A percentile compares a stretch with the other conserved stretches of the same genome.
These are phyloP conservation scores for Riptortus pedestris DNA, from an alignment of 1,140 invertebrate genomes.

Conservation along the genomic window DNA sequence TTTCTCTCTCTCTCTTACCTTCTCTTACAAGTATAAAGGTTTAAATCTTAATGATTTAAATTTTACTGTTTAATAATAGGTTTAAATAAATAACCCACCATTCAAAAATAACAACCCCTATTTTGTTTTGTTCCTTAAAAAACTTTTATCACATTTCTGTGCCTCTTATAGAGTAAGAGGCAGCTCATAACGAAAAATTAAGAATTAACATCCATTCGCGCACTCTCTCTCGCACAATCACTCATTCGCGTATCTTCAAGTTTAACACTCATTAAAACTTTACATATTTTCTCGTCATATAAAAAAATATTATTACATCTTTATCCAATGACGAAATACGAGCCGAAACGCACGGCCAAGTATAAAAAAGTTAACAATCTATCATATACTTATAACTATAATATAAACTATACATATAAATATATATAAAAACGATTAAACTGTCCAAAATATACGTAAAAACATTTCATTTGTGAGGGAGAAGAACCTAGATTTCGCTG, in stretches of 20 bases:
- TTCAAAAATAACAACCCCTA: conserved; percentile 11
- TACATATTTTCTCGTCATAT: neutral
- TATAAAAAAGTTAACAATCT: conserved; percentile 7
- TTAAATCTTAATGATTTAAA: conserved; percentile 3
- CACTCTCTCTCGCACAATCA: neutral
- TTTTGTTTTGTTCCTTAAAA: neutral
- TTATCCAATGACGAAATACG: neutral
- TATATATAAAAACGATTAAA: conserved; percentile 7
- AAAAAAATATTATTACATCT: neutral
- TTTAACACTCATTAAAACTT: neutral
- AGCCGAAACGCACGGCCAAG: neutral
- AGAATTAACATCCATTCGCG: neutral
- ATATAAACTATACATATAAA: conserved; percentile 4
- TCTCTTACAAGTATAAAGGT: too few species aligned
- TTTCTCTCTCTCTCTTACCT: neutral
- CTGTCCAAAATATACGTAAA: neutral
- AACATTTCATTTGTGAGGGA: neutral
- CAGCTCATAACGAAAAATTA: neutral
- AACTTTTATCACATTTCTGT: neutral
- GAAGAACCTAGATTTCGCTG: neutral
- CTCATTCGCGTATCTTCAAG: neutral
- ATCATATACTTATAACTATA: neutral
- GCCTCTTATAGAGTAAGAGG: neutral
- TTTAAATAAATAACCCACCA: conserved; percentile 6
- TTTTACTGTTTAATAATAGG: conserved; percentile 7